Percentiles rank a stretch among this genome's conserved stretches.
phyloP scores from a whole-genome alignment of 2,113 vertebrate genomes.

The Strigops habroptila region DNA sequence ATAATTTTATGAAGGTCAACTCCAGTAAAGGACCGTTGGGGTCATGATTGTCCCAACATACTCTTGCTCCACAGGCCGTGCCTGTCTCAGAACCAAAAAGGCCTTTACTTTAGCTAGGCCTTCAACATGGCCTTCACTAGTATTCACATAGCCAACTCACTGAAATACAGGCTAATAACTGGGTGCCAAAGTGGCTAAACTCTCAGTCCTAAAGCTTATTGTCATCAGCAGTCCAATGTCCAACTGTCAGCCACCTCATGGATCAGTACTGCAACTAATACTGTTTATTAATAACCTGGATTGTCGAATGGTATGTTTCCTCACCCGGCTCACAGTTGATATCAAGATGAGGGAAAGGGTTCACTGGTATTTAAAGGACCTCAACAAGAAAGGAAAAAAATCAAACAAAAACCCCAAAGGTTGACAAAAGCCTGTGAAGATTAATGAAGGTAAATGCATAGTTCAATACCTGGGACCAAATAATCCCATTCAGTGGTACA shows the following conservation, averaged over 20 bases:
- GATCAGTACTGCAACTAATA: background rate
- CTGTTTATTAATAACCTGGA: background rate
- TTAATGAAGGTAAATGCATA: background rate
- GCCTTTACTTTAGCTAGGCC: background rate
- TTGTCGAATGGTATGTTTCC: background rate
- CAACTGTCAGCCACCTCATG: background rate
- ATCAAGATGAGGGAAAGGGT: background rate
- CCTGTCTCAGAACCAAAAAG: background rate
- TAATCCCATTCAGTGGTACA: background rate
- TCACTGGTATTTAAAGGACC: background rate
- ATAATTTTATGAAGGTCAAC: background rate
- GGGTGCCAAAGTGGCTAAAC: background rate
- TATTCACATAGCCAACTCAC: background rate
- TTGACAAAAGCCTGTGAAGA: background rate
- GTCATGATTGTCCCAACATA: background rate
- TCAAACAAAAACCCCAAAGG: no score
- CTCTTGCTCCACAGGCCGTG: background rate
- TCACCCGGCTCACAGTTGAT: background rate
- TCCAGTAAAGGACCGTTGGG: background rate
- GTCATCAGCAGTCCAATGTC: background rate
- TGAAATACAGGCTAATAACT: background rate
- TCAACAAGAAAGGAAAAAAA: background rate
- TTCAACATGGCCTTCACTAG: background rate
- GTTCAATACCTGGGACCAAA: background rate
- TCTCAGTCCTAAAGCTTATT: background rate